These are phyloP conservation scores for Phrynosoma blainvillii DNA, from an alignment of 2,113 vertebrate species.

Conservation along the genomic window DNA sequence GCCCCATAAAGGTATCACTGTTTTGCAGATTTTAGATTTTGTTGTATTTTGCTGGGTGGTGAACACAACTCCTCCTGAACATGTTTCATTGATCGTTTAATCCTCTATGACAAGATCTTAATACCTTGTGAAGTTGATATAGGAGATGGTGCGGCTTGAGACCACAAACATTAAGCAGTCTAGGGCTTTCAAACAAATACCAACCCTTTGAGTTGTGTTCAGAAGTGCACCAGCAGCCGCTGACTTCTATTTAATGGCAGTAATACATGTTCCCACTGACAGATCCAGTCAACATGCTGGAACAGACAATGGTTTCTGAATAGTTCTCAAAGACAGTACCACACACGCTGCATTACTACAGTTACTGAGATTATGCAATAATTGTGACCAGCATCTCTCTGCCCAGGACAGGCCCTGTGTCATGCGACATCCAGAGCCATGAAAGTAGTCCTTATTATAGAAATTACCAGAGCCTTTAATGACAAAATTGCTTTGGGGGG, in stretches of 20 bases:
- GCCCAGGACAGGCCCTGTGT: not conserved
- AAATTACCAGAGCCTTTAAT: not conserved
- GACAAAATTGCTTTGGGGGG: not conserved
- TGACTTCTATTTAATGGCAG: not conserved
- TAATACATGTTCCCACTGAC: not conserved
- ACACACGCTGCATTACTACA: not conserved
- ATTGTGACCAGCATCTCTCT: not conserved
- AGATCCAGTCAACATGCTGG: not conserved
- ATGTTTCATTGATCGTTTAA: no score
- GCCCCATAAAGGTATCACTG: no score
- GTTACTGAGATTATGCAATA: not conserved
- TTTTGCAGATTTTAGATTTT: no score
- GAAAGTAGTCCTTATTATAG: not conserved
- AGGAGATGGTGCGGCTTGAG: not conserved
- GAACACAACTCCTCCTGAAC: no score
- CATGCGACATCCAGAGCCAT: no score
- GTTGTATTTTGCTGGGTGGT: no score
- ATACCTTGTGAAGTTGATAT: not conserved
- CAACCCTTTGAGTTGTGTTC: not conserved
- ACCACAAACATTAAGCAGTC: not conserved
- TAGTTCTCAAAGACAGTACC: not conserved
- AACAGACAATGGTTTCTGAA: not conserved
- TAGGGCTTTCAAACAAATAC: not conserved
- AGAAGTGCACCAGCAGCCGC: not conserved
- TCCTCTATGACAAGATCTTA: not conserved